phyloP scores from a whole-genome alignment of 2,888 invertebrate species.

The Drosophila rellima region DNA sequence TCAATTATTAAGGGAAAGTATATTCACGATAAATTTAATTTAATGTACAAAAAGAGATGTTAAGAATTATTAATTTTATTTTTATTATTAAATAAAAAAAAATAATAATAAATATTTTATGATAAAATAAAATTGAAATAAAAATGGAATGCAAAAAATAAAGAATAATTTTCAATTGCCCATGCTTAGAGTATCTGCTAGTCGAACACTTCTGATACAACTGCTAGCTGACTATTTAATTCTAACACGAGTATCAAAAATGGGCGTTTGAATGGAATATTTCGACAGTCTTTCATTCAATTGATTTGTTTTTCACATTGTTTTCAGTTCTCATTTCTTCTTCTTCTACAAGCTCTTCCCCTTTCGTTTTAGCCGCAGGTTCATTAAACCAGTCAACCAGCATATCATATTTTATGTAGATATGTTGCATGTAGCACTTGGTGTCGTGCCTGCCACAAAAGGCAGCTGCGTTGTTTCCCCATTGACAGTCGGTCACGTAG shows the following conservation, averaged over 20 bases:
- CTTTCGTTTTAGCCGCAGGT: constrained; percentile 1
- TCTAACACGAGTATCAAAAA: not conserved
- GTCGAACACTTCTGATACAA: not conserved
- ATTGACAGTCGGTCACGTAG: constrained; percentile 38
- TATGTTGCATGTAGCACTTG: not conserved
- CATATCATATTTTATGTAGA: constrained; percentile 22
- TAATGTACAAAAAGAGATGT: no score
- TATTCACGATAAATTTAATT: not conserved
- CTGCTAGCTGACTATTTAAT: not conserved
- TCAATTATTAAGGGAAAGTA: not conserved
- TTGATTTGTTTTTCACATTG: not conserved
- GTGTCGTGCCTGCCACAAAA: constrained; percentile 22
- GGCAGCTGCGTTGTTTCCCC: constrained; percentile 18
- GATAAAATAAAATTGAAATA: no score
- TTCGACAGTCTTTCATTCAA: not conserved
- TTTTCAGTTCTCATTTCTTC: not conserved
- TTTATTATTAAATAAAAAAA: no score
- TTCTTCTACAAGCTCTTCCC: not conserved
- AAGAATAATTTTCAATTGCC: no score
- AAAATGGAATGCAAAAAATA: no score
- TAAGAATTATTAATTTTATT: no score
- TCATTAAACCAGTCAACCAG: constrained; percentile 34
- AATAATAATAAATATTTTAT: no score
- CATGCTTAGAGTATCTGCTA: not conserved
- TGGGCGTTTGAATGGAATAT: not conserved